Evolutionary conservation across 1,140 invertebrate genomes (phyloP), one percentile per base, ranked within the genome.

Genomic region (Drosophila virilis): DNA sequence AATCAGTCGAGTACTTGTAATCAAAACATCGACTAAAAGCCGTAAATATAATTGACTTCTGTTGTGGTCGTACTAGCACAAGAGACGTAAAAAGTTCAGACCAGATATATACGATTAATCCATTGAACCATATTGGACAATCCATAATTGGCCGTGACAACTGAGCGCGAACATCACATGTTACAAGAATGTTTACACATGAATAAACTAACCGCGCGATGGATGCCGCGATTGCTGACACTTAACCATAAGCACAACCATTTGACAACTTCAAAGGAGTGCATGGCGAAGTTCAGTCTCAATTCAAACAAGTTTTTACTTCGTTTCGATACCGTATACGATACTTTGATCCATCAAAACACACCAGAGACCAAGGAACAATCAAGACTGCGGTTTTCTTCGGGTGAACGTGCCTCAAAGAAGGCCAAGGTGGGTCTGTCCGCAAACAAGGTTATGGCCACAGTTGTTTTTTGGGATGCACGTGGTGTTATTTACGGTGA

Each of bases 391-490:
- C 15, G 43, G 45, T 13, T 46, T 46, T 46, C 45, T 9, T 22
- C 8, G 17, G 17, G 45, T 46, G 45, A 46, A 46, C 9, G 8
- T 17, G 45, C 15, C 9, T 22, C 45, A 46, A 46, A 46, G 45
- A 46, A 46, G 45, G 45, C 45, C 15, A 46, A 46, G 45, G 45
- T 46, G 45, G 45, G 45, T 46, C 4, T 46, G 45, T 46, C 17
- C 0, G 8, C 8, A 2, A 15, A n/a, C 8, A 46, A 46, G 15
- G 15, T 9, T 22, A 46, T 10, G 15, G 15, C 8, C 43, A 28
- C 22, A 28, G 22, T 28, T 28, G 22, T 9, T 13, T 22, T 46
- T 46, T 46, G 45, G 17, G 45, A 46, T 12, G 8, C 45, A 10
- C 45, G 3, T 8, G 45, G 45, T 46, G 9, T 22, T 17, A 46